Base-by-base conservation (phyloP, 2,888 invertebrate species). In the Dynastes maya region DNA sequence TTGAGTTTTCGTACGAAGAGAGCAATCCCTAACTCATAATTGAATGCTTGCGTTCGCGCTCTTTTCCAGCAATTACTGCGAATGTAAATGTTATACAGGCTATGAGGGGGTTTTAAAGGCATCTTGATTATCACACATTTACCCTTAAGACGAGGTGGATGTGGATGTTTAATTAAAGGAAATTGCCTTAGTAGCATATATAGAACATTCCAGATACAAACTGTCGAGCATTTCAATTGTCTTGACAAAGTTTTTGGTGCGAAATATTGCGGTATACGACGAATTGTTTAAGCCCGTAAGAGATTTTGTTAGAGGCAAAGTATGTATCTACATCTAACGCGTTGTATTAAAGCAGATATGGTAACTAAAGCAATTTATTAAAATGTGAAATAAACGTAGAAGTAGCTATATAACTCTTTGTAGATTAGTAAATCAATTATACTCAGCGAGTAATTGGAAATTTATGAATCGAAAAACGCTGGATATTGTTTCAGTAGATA, bases 41-140 rank as follows among this genome's bases (percentile, higher is more conserved):
- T 68, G 68, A 68, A 68, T 68, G 68, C 49, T 68, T 51, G 51
- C 13, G 13, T 51, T 51, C 68, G 68, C 51, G 51, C 49, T n/a
- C 55, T n/a, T 68, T 68, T 68, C 49, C 49, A 22, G 68, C 68
- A 68, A 68, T 68, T 68, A 68, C 27, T 51, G 51, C 49, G 29
- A 51, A 68, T 68, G 68, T 68, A 68, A 68, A 68, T 51, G 68
- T 53, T 68, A 68, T 68, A 49, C 68, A 51, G 51, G 27, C 68
- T 68, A 29, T 32, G 68, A 68, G 68, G 68, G 32, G 68, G 51
- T 68, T 68, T 68, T 68, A 68, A 68, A 49, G 29, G 68, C 68
- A 68, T 68, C 68, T 68, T 68, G 68, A 68, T 68, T 68, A 68
- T 68, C 68, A 68, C 68, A 68, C 68, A 68, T 68, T 68, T 51